phyloP scores from a whole-genome alignment of 2,113 vertebrate species.

The Pachyramphus minor region DNA sequence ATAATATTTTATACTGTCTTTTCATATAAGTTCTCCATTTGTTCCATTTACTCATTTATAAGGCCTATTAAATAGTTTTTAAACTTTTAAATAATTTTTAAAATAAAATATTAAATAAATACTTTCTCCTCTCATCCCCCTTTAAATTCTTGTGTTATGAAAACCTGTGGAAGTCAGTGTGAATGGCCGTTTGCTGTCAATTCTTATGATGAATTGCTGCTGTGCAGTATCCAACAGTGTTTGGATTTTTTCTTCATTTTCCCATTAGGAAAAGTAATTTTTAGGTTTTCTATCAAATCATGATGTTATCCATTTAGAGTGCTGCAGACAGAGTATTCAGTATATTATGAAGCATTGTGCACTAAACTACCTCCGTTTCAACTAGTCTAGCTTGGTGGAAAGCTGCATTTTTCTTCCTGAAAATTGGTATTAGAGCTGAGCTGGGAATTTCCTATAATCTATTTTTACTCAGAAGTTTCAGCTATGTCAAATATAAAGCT shows the following conservation, averaged over 20 bases:
- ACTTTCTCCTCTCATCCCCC: background rate
- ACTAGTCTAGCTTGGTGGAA: background rate
- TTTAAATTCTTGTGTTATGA: background rate
- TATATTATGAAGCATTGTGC: background rate
- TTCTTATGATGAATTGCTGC: background rate
- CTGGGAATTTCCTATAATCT: slow-evolving; percentile 18
- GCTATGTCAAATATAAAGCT: slow-evolving; percentile 26
- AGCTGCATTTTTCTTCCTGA: slow-evolving; percentile 24
- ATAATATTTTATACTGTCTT: background rate
- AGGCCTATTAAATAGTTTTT: background rate
- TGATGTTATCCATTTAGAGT: background rate
- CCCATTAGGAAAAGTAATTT: slow-evolving; percentile 3
- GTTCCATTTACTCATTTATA: background rate
- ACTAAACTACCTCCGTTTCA: background rate
- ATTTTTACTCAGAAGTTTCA: slow-evolving; percentile 21
- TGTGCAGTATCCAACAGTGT: background rate
- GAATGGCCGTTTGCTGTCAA: background rate
- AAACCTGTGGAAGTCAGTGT: background rate
- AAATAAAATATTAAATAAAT: background rate
- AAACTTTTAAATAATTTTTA: background rate
- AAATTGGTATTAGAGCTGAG: slow-evolving; percentile 36
- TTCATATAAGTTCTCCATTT: background rate
- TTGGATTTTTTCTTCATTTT: background rate
- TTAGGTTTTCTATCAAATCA: background rate
- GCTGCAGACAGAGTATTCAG: background rate